Conservation (phyloP, 2,113 vertebrate species). For the Tapirus terrestris region DNA sequence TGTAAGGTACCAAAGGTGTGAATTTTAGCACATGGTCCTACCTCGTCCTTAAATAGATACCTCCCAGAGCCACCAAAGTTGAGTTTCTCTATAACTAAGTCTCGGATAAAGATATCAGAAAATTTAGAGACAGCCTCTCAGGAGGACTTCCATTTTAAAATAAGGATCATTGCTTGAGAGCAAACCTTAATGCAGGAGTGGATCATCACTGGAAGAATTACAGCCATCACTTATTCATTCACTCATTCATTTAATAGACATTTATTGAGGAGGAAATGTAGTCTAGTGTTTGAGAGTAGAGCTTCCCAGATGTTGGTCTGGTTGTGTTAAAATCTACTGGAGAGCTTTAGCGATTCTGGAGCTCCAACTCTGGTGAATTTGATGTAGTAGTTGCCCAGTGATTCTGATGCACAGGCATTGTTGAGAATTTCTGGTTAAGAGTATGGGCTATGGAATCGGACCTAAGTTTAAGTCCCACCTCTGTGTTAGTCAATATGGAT, state of each 20-base stretch:
- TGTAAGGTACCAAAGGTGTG: not conserved
- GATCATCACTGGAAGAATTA: not conserved
- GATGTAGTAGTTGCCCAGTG: not conserved
- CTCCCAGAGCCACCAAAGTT: not conserved
- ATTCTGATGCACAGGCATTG: not conserved
- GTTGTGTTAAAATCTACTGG: not conserved
- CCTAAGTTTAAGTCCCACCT: not conserved
- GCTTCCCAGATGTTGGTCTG: not conserved
- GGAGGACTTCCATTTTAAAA: not conserved
- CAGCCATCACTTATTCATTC: not conserved
- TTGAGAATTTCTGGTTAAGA: not conserved
- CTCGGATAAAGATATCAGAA: not conserved
- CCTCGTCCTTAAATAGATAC: not conserved
- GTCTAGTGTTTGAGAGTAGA: not conserved
- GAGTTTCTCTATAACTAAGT: not conserved
- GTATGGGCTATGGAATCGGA: not conserved
- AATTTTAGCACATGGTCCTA: not conserved
- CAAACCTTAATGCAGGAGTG: not conserved
- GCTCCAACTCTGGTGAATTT: not conserved
- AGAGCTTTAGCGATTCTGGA: not conserved
- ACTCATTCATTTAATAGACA: not conserved
- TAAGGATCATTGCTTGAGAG: not conserved
- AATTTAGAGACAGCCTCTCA: not conserved
- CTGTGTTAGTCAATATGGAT: not conserved
- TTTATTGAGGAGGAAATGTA: not conserved